These are phyloP conservation scores for Tricholauxania praeusta DNA, from an alignment of 2,888 invertebrate species.

Conservation along the genomic window DNA sequence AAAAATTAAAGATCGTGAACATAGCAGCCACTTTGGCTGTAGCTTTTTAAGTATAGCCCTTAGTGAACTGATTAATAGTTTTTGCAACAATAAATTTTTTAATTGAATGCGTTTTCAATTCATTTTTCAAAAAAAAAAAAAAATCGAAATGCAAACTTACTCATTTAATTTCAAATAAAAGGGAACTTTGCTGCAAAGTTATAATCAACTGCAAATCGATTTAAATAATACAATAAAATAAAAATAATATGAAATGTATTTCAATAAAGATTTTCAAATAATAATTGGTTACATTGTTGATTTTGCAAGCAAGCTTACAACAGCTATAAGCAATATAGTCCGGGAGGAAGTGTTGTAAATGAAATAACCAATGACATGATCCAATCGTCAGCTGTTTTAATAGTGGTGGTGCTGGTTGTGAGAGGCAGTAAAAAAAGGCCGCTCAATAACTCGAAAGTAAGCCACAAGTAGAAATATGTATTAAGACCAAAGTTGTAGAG, in stretches of 20 bases:
- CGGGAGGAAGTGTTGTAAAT: no score
- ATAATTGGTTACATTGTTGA: no score
- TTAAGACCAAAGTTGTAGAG: no score
- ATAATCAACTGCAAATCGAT: background rate
- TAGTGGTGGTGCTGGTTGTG: no score
- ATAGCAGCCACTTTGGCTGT: no score
- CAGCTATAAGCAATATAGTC: no score
- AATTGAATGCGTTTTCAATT: background rate
- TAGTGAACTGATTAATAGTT: background rate
- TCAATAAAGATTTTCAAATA: conserved; percentile 14
- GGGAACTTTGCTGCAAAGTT: background rate
- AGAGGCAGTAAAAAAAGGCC: no score
- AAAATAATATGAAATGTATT: background rate
- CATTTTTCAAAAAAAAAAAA: background rate
- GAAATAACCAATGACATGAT: no score
- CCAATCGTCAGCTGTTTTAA: no score
- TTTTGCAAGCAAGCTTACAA: no score
- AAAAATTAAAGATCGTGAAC: background rate
- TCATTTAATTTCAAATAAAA: background rate
- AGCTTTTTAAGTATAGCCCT: background rate
- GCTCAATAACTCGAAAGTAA: no score
- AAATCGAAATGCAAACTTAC: background rate
- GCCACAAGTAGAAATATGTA: no score
- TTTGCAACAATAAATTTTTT: background rate
- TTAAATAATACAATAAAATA: background rate